Conservation (phyloP, 2,888 invertebrate species). For the Himalopsyche anomala region DNA sequence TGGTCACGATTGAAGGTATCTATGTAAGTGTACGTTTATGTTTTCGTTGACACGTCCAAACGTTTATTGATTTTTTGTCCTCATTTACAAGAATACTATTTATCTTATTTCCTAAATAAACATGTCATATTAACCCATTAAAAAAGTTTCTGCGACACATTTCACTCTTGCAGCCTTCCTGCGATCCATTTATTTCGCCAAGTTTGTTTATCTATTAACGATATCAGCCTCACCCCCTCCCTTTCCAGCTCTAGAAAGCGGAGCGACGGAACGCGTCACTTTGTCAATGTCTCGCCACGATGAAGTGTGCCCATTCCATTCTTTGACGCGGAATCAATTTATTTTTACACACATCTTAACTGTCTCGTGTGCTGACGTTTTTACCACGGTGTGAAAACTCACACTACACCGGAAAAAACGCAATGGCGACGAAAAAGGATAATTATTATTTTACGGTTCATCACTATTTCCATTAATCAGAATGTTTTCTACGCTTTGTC, state of each 20-base stretch:
- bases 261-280: constrained; percentile 13
- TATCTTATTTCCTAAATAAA: not conserved
- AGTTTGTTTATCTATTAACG: constrained; percentile 56
- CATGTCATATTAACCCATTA: constrained; percentile 36
- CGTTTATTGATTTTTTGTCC: not conserved
- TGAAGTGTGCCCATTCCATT: constrained; percentile 45
- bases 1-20: no score
- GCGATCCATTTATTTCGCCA: constrained; percentile 38
- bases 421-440: not conserved
- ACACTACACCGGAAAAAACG: constrained; percentile 9
- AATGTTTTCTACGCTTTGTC: not conserved
- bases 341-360: constrained; percentile 56
- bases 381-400: not conserved
- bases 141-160: constrained; percentile 24
- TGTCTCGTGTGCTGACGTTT: constrained; percentile 36
- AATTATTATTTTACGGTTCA: not conserved
- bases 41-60: no score
- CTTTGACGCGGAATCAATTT: constrained; percentile 62
- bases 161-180: not conserved
- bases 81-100: not conserved
- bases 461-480: not conserved
- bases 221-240: constrained; percentile 29
- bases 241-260: not conserved
- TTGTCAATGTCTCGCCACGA: constrained; percentile 45
- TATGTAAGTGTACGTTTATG: no score